Base-by-base conservation (phyloP, 2,888 invertebrate genomes). In the Hyles lineata region DNA sequence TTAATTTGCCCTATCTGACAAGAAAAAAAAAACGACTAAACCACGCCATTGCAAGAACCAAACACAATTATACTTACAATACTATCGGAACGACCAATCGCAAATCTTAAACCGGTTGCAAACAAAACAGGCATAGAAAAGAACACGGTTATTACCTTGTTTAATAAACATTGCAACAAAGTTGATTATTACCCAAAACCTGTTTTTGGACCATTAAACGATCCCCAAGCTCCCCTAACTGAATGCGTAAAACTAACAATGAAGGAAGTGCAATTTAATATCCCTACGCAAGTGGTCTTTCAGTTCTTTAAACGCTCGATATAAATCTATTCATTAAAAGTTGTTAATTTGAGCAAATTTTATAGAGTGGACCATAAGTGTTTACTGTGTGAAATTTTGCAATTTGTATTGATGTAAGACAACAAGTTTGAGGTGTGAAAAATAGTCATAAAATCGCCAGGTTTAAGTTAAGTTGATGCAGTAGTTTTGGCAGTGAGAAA, bases 141-240 rank as follows among this genome's bases (percentile, higher is more conserved):
- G 85, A 88, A 83, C 85, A 85, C 81, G 87, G 89, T 91, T 92
- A 92, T 91, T 92, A 90, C 88, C 90, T 88, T 92, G 93, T 93
- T 93, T 93, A 92, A 93, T 93, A 94, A 94, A 94, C 92, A 93
- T 92, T 88, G 92, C 91, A 92, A 93, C 92, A 91, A 83, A 92
- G 93, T 93, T 90, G 89, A 90, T 90, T 89, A 90, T 88, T 85
- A 81, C 81, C 72, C 55, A 81, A 88, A 92, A 92, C 90, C 83
- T 76, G 92, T 92, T 87, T 76, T 9, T 69, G 71, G 72, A 78
- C 83, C 77, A 84, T 89, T 82, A 85, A 84, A 84, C 77, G 80
- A 81, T 81, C 79, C 77, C 79, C 80, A 85, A 79, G 83, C 83
- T 83, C 80, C 74, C 78, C 79, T 75, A 84, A 84, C 82, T 86